Base-by-base conservation (phyloP, 2,888 invertebrate species). In the Eueremaeus valkanovi region DNA sequence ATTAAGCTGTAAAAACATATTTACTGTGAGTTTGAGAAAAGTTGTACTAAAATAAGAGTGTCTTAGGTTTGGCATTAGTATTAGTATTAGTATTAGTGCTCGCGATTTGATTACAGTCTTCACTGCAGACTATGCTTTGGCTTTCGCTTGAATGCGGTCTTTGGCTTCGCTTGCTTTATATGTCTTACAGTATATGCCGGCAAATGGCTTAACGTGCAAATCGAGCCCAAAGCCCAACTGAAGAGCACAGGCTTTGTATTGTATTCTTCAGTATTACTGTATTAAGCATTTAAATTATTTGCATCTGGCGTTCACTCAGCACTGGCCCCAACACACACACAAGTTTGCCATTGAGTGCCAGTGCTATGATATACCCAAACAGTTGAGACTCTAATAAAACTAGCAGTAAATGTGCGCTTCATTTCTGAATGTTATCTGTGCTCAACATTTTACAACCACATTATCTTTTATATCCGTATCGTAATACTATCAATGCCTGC, bases 401-500 rank as follows among this genome's bases (percentile, higher is more conserved):
- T 2, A 31, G 31, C 58, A 58, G 58, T 58, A 29, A 58, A 58
- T 58, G 58, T 58, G 58, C 13, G 58, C 70, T 70, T 40, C 42
- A 45, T 45, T 36, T 42, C 27, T 18, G 3, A 3, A 21, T 21
- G 42, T 45, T 42, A 75, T 45, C 70, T 29, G 45, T 66, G 66
- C 31, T n/a, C 40, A 49, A 45, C 66, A 29, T 74, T 74, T 74
- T 61, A 74, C 55, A 55, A 75, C 40, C 45, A 72, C 75, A 72
- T 75, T 75, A 42, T 75, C 72, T 58, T 75, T 75, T 61, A 75
- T 73, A 40, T 55, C 58, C 75, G 72, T 75, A 36, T 72, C 75
- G 18, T 36, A 70, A 70, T 70, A 13, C 70, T 70, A 70, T 27
- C 70, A 16, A 66, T 29, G 29, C 5, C 24, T 58, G 27, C 27